Conservation (phyloP, 2,797 vertebrate species). For the Coregonus ussuriensis region DNA sequence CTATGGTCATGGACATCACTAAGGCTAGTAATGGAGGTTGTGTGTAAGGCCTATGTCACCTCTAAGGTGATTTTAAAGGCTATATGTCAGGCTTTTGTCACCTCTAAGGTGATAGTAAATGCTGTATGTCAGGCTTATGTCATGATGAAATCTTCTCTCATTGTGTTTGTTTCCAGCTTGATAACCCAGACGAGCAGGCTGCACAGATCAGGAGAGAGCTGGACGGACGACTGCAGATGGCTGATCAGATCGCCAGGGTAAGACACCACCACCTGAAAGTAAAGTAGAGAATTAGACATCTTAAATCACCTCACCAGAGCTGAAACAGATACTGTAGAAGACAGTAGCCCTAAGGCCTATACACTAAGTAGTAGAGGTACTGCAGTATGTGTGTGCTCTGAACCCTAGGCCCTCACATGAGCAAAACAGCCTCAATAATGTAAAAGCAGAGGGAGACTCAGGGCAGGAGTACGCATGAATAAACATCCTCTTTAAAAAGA, state of each 20-base stretch:
- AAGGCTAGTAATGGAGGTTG: not conserved
- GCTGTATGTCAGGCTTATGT: not conserved
- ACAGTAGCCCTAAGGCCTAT: not conserved
- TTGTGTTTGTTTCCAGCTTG: slow-evolving; percentile 82
- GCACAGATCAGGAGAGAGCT: slow-evolving; percentile 96
- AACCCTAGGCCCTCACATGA: not conserved
- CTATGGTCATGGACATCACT: too few relatives aligned
- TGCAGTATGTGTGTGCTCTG: not conserved
- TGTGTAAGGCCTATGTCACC: not conserved
- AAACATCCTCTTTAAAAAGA: not conserved
- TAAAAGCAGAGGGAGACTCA: not conserved
- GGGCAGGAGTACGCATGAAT: not conserved
- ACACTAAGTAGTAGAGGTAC: not conserved
- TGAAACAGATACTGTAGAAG: not conserved
- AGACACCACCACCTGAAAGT: slow-evolving; percentile 35
- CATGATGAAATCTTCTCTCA: not conserved
- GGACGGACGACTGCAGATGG: slow-evolving; percentile 97
- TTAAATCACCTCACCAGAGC: too few relatives aligned
- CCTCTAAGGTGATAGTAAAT: slow-evolving; percentile 77
- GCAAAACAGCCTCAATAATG: slow-evolving; percentile 14
- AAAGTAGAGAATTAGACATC: too few relatives aligned
- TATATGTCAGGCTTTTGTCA: not conserved
- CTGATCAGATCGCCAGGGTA: slow-evolving; percentile 96
- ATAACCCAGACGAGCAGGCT: slow-evolving; percentile 97
- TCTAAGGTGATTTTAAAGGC: too few relatives aligned